Percentiles rank a stretch among this genome's conserved stretches.
Evolutionary conservation across 2,888 invertebrate species (phyloP).

Genomic region (Tetragonisca angustula): DNA sequence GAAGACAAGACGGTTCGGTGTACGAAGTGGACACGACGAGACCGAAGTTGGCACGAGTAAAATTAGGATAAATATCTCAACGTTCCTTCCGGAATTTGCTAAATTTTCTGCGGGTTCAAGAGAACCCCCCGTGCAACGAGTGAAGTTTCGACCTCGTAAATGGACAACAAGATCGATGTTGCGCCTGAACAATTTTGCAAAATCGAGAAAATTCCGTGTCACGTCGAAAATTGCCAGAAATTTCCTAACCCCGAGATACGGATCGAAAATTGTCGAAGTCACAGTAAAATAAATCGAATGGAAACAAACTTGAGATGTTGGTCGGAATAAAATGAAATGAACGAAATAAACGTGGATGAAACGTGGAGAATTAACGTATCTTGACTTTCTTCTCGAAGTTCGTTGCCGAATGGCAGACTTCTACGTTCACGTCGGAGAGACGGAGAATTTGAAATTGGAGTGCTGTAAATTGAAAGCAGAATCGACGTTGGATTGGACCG

Average conservation of each 20-base stretch:
- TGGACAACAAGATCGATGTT: not conserved
- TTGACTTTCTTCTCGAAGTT: conserved; percentile 5
- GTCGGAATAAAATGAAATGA: not conserved
- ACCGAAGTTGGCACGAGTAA: not conserved
- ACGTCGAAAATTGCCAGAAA: not conserved
- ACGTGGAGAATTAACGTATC: not conserved
- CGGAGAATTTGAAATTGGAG: conserved; percentile 30
- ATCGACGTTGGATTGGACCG: conserved; percentile 22
- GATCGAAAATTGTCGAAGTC: not conserved
- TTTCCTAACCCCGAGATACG: not conserved
- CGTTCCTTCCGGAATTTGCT: not conserved
- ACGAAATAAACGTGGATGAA: not conserved
- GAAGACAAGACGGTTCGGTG: conserved; percentile 21
- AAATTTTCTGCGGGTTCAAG: not conserved
- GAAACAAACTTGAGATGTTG: not conserved
- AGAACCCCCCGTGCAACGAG: not conserved
- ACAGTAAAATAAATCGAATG: not conserved
- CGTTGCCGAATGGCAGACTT: conserved; percentile 4
- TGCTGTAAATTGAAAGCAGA: conserved; percentile 47
- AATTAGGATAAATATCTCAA: conserved; percentile 23
- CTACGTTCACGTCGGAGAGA: not conserved
- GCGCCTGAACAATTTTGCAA: not conserved
- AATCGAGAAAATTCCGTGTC: not conserved
- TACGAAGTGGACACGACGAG: not conserved
- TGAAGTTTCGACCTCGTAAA: not conserved